phyloP scores from a whole-genome alignment of 1,140 invertebrate genomes.

The Scaptomyza pallida region DNA sequence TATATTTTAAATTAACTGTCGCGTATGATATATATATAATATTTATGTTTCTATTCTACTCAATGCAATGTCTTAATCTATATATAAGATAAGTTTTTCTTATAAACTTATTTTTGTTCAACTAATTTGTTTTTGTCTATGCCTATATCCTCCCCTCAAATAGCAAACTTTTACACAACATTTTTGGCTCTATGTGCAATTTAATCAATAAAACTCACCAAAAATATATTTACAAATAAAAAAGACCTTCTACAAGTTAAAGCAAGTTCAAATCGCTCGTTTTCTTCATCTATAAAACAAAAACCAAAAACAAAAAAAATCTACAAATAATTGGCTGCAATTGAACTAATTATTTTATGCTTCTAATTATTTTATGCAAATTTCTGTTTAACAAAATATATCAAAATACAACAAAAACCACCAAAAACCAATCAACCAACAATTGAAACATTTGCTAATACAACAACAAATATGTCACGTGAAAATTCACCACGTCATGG shows the following conservation, averaged over 20 bases:
- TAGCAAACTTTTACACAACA: conserved; percentile 69
- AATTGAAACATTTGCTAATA: conserved; percentile 38
- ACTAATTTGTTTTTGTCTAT: conserved; percentile 59
- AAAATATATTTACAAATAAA: conserved; percentile 31
- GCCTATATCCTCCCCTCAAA: conserved; percentile 57
- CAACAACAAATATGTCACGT: conserved; percentile 77
- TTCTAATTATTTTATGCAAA: conserved; percentile 80
- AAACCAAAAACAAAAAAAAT: conserved; percentile 35
- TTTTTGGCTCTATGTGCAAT: conserved; percentile 82
- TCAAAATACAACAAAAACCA: conserved; percentile 29
- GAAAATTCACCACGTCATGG: conserved; percentile 82
- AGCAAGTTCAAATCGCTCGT: conserved; percentile 73
- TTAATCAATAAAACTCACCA: conserved; percentile 70
- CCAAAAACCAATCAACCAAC: conserved; percentile 1
- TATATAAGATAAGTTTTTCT: conserved; percentile 29
- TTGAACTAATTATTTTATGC: conserved; percentile 79
- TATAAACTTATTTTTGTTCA: conserved; percentile 31
- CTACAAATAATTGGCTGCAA: conserved; percentile 59
- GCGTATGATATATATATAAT: conserved; percentile 51
- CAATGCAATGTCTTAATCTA: conserved; percentile 31
- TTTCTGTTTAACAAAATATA: conserved; percentile 60
- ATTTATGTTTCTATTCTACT: conserved; percentile 20
- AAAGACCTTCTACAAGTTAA: conserved; percentile 38
- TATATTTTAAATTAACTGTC: conserved; percentile 50
- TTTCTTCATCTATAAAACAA: conserved; percentile 65